Evolutionary conservation across 2,797 vertebrate species (phyloP).

Genomic region (Atherinosoma microstoma): DNA sequence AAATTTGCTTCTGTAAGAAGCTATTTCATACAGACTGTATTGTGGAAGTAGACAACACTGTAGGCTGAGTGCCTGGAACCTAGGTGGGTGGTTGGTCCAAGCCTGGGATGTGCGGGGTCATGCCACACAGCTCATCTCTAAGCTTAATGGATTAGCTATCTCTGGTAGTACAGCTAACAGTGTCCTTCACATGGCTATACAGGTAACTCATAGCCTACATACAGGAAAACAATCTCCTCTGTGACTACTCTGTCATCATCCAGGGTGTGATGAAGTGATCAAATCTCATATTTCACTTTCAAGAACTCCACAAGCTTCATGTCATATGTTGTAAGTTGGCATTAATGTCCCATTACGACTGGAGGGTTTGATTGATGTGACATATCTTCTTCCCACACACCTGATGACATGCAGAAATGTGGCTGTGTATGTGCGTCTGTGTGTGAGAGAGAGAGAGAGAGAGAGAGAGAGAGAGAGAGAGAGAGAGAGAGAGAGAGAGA

Average conservation of each 20-base stretch:
- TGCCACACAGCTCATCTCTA: conserved; percentile 75
- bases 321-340: conserved; percentile 29
- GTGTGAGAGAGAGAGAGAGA: background rate
- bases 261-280: conserved; percentile 48
- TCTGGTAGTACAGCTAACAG: conserved; percentile 63
- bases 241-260: conserved; percentile 42
- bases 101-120: conserved; percentile 62
- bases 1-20: conserved; percentile 5
- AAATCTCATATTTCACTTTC: conserved; percentile 42
- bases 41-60: conserved; percentile 26
- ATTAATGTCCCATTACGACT: conserved; percentile 53
- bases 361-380: conserved; percentile 61
- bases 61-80: conserved; percentile 50
- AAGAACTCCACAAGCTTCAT: conserved; percentile 48
- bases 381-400: conserved; percentile 48
- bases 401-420: conserved; percentile 55
- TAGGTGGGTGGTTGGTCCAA: conserved; percentile 53
- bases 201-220: conserved; percentile 50
- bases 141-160: conserved; percentile 82
- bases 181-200: conserved; percentile 75
- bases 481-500: no score
- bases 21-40: conserved; percentile 31
- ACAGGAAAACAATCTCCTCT: conserved; percentile 58
- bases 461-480: no score
- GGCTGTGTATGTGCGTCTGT: conserved; percentile 10